These are phyloP conservation scores for Ceyx cyanopectus DNA, from an alignment of 2,113 vertebrate species.

Conservation along the genomic window DNA sequence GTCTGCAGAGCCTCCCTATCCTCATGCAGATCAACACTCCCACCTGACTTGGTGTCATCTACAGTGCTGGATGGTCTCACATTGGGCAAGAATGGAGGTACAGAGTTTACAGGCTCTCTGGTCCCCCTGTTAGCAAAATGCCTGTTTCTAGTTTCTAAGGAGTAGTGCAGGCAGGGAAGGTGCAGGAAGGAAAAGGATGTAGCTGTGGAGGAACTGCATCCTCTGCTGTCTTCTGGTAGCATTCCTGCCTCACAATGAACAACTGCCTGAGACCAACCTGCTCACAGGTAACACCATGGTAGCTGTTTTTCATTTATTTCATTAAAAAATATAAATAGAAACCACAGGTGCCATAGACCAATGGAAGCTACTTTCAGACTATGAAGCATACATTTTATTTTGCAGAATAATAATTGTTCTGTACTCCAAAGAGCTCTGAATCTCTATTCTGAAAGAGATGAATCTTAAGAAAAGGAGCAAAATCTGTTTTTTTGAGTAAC, in stretches of 20 bases:
- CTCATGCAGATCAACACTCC: too few relatives aligned
- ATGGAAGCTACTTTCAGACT: background rate
- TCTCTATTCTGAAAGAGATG: background rate
- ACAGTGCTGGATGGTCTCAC: rapidly evolving
- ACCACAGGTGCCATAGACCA: background rate
- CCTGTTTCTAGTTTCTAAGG: background rate
- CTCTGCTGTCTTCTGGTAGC: background rate
- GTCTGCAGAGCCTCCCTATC: too few relatives aligned
- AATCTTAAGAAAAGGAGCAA: background rate
- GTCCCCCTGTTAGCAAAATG: background rate
- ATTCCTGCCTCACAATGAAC: background rate
- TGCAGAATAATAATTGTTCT: background rate
- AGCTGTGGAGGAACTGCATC: background rate
- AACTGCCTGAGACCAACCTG: background rate
- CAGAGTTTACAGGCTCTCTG: background rate
- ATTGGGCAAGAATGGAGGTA: background rate
- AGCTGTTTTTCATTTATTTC: background rate
- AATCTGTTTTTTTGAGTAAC: background rate
- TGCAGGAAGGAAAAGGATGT: background rate
- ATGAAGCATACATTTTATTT: background rate
- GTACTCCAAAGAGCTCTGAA: background rate
- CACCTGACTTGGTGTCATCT: background rate
- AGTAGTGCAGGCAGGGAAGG: background rate
- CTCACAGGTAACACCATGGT: background rate
- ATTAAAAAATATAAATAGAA: background rate